Evolutionary conservation across 1,140 invertebrate genomes (phyloP), one percentile per base, ranked within the genome.

Genomic region (Bilobella aurantiaca): DNA sequence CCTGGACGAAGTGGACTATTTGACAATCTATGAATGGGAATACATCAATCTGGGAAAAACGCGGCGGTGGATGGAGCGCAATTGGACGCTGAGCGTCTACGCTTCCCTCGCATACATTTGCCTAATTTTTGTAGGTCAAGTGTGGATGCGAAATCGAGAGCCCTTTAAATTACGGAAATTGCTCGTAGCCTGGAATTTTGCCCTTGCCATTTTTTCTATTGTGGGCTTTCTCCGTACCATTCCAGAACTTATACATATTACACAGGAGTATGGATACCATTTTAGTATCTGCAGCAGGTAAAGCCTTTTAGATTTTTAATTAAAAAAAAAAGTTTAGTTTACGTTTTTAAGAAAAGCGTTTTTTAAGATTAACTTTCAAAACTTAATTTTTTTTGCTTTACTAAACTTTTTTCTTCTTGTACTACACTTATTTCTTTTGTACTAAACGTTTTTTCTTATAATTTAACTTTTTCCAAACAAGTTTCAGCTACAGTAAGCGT

Each of bases 21-120:
- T 66, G 34, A 64, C 57, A 28, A 37, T 58, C 18, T 72, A 58
- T 56, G 23, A 57, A 0, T 72, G 62, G 62, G 70, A 72, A 65
- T 30, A 69, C 29, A 70, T 72, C 34, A 60, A 72, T 29, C 61
- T 72, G 30, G 63, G 62, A 2, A 29, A 56, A 46, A 65, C 63
- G 71, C 83, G 88, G 73, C 84, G 86, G 78, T 99, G 95, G 93
- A 97, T 99, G 93, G 83, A 85, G 47, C 84, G 90, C 67, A 92
- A 98, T 78, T 98, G 95, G 95, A 90, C 89, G 42, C 86, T 88
- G 75, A 90, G 90, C 53, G 91, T 98, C 77, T 93, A 91, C 75
- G 91, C 89, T 76, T 87, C 90, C 57, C 88, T 87, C 63, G 80
- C 93, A 66, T 99, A 99, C 75, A 89, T 99, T 84, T 81, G 94